Base-by-base conservation (phyloP, 2,888 invertebrate genomes). In the Notocelia uddmanniana region DNA sequence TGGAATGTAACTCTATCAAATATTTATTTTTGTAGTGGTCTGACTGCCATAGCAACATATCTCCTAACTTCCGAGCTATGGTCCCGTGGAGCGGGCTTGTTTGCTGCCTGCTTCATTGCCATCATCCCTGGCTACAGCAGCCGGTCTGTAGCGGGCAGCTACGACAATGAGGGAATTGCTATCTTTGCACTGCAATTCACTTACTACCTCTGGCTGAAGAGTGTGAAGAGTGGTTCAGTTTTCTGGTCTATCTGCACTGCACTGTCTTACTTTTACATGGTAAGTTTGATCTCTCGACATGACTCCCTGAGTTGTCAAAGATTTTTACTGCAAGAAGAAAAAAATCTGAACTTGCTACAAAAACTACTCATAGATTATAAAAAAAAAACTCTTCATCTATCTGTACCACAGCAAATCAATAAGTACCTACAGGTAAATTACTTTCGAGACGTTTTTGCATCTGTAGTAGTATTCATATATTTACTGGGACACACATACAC, bases 121-220 rank as follows among this genome's bases (percentile, higher is more conserved):
- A 99, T 99, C 81, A 98, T 99, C 45, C 99, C 99, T 58, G 99
- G 99, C 69, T 99, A 99, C 91, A 99, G 99, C 79, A 99, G 99
- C 84, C 95, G 99, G 74, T 99, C 99, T 0, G 99, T 99, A 15
- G 99, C 99, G 41, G 99, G 99, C 31, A 99, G 99, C 83, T 99
- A 99, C 88, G 99, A 99, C 87, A 99, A 99, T 93, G 99, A 99
- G 93, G 99, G 99, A 76, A 99, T 99, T 85, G 99, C 99, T 67
- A 99, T 99, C 82, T 99, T 99, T 94, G 99, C 99, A 1, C 95
- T 99, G 67, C 99, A 99, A 94, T 98, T 99, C 87, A 99, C 99
- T 1, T 99, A 99, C 87, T 99, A 97, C 86, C 94, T 99, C 62
- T 99, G 99, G 99, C 97, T 99, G 62, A 99, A 98, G 88, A 97